A percentile compares a stretch with the other conserved stretches of the same genome.
Evolutionary conservation across 2,113 vertebrate species (phyloP).

Genomic region (Spea bombifrons): DNA sequence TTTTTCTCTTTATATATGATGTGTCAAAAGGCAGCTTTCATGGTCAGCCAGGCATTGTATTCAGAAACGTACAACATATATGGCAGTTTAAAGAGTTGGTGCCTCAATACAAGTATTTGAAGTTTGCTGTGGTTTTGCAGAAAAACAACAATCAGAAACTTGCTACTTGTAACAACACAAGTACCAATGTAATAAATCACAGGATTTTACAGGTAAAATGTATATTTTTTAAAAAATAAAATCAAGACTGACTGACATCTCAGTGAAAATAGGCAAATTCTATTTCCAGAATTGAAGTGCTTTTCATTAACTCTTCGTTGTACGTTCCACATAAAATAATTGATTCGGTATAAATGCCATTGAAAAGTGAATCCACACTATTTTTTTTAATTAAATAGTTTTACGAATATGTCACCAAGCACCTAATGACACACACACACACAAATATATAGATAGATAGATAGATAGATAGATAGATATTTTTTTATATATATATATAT

Average conservation of each 20-base stretch:
- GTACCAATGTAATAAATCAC: conserved; percentile 8
- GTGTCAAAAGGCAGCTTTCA: conserved; percentile 1
- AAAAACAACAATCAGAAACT: background rate
- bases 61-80: background rate
- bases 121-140: background rate
- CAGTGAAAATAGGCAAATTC: background rate
- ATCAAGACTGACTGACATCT: background rate
- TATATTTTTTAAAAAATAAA: background rate
- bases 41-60: conserved; percentile 21
- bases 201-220: background rate
- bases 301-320: background rate
- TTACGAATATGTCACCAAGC: too few relatives aligned
- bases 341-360: too few relatives aligned
- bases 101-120: background rate
- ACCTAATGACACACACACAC: too few relatives aligned
- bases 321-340: background rate
- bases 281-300: background rate
- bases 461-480: too few relatives aligned
- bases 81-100: conserved; percentile 3
- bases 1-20: background rate
- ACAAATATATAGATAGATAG: too few relatives aligned
- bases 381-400: too few relatives aligned
- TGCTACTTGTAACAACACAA: conserved; percentile 4
- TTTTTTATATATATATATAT: too few relatives aligned
- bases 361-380: too few relatives aligned